A percentile compares a stretch with the other conserved stretches of the same genome.
Conservation (phyloP, 2,888 invertebrate species). For the Oithona nana region DNA sequence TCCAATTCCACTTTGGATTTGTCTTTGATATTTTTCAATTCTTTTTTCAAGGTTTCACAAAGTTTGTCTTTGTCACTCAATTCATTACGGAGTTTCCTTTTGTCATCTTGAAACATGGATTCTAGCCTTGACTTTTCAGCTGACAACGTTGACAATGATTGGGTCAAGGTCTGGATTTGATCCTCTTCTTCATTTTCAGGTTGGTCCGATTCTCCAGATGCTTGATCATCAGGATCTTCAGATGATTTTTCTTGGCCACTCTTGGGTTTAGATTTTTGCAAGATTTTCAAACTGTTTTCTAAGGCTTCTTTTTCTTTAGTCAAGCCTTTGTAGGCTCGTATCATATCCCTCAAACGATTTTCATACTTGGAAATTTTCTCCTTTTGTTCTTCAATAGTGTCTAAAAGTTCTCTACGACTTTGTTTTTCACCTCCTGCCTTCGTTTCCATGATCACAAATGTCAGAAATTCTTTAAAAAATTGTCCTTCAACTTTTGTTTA, state of each 20-base stretch:
- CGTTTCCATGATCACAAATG: no score
- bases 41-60: background rate
- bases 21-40: background rate
- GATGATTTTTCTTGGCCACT: no score
- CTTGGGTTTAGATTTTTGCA: background rate
- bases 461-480: no score
- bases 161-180: background rate
- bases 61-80: background rate
- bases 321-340: conserved; percentile 10
- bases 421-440: no score
- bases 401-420: background rate
- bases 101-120: background rate
- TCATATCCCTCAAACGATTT: background rate
- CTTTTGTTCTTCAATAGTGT: background rate
- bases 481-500: no score
- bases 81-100: background rate
- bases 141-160: background rate
- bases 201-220: background rate
- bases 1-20: conserved; percentile 31
- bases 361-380: background rate
- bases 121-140: background rate
- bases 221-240: no score
- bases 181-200: background rate
- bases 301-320: conserved; percentile 6
- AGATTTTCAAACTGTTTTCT: background rate